A percentile compares a stretch with the other conserved stretches of the same genome.
Conservation (phyloP, 1,140 invertebrate genomes). For the Procambarus clarkii region DNA sequence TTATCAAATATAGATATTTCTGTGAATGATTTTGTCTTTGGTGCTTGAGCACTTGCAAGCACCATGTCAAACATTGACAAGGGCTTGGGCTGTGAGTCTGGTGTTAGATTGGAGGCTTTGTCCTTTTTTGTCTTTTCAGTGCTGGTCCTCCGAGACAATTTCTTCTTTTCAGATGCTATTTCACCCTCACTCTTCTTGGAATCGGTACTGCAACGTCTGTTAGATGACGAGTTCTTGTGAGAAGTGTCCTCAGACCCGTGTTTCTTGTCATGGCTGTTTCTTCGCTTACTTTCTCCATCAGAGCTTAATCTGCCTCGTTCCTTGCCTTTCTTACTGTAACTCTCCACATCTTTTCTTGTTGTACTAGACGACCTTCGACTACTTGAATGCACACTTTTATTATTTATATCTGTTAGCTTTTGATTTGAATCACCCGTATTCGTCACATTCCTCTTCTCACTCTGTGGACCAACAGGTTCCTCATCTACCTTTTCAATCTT, state of each 20-base stretch:
- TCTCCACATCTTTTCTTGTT: not conserved
- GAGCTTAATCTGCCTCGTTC: not conserved
- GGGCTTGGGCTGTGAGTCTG: constrained; percentile 10
- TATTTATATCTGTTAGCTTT: not conserved
- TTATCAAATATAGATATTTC: constrained; percentile 70
- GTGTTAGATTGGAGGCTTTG: not conserved
- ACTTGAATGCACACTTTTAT: not conserved
- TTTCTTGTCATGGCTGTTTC: constrained; percentile 17
- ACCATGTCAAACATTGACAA: constrained; percentile 65
- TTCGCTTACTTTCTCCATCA: constrained; percentile 15
- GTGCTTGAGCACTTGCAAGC: not conserved
- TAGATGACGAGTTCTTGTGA: not conserved
- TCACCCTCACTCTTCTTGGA: constrained; percentile 42
- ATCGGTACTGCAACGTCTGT: constrained; percentile 31
- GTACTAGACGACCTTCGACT: not conserved
- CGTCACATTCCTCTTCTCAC: not conserved
- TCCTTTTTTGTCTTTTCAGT: constrained; percentile 20
- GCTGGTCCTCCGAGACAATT: constrained; percentile 9
- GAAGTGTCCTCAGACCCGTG: constrained; percentile 24
- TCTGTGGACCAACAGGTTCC: not conserved
- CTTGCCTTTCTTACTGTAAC: not conserved
- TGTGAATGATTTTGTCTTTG: constrained; percentile 54
- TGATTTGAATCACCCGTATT: not conserved
- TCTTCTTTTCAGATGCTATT: not conserved
- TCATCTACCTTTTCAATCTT: constrained; percentile 46